Evolutionary conservation across 2,888 invertebrate genomes (phyloP), one percentile per base, ranked within the genome.

Genomic region (Apotomis capreana): DNA sequence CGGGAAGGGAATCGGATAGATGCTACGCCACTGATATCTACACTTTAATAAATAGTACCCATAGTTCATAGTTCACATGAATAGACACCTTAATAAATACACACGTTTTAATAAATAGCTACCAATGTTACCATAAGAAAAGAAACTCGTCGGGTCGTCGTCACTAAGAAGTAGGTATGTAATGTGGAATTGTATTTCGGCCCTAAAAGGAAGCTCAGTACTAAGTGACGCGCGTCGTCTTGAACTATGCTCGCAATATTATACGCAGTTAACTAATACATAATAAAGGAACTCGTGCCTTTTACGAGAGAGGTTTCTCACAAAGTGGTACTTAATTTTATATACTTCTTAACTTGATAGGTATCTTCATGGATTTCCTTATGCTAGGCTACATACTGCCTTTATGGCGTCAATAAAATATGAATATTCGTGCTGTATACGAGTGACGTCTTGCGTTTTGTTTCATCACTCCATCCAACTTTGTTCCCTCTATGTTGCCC

Each of bases 391-490:
- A 79, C 77, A 77, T 80, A 79, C 76, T 79, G 77, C 76, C 70
- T 78, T 81, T 81, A 81, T 79, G 73, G 76, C 79, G 70, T 78
- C 79, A 79, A 83, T 82, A 83, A 83, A 84, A 84, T 79, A 82
- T 81, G 80, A 83, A 83, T 84, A 84, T 81, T 82, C 79, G 76
- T 77, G 79, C 75, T 78, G 65, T 69, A 74, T 74, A 74, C 73
- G 70, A 73, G 74, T 76, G 76, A 76, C 76, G 78, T 78, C 77
- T 80, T 68, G 62, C 73, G 61, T 70, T 83, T 81, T 80, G 79
- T 83, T 83, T 83, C 83, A 81, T 85, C 83, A 82, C 80, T 84
- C 79, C 81, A 84, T 84, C 83, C 84, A 86, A 85, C 88, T 86
- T 81, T 75, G 79, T 81, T 78, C 75, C 77, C 76, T 77, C 78